Percentiles rank a stretch among this genome's conserved stretches.
Conservation (phyloP, 2,113 vertebrate species). For the Phycodurus eques region DNA sequence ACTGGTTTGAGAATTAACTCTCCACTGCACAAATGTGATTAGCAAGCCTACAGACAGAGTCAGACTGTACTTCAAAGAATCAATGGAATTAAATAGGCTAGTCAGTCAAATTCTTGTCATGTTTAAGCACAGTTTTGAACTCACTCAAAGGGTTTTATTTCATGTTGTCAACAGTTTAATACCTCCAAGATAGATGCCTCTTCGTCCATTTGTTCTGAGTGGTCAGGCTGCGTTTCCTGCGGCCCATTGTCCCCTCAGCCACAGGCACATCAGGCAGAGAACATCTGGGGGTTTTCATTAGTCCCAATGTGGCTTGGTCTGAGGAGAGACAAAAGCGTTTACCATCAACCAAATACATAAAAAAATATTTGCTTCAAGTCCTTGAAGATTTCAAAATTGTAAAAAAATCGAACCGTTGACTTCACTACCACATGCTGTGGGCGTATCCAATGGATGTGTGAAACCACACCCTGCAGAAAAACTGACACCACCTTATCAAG, state of each 20-base stretch:
- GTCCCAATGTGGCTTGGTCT: slow-evolving; percentile 86
- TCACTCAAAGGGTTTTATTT: not conserved
- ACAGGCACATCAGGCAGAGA: slow-evolving; percentile 84
- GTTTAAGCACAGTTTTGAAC: not conserved
- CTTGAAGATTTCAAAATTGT: too few relatives aligned
- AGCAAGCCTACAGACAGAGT: not conserved
- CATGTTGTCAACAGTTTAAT: slow-evolving; percentile 1
- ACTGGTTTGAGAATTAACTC: slow-evolving; percentile 12
- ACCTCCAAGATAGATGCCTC: slow-evolving; percentile 97
- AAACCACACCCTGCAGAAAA: too few relatives aligned
- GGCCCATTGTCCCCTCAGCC: slow-evolving; percentile 38
- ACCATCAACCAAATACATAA: not conserved
- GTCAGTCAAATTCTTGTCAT: not conserved
- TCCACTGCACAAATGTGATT: not conserved
- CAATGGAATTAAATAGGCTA: not conserved
- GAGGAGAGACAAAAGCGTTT: not conserved
- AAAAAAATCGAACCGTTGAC: too few relatives aligned
- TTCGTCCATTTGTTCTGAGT: slow-evolving; percentile 86
- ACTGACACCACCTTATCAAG: too few relatives aligned
- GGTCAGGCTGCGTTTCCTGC: slow-evolving; percentile 70
- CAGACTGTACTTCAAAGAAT: not conserved
- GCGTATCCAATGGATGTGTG: too few relatives aligned
- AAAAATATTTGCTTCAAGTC: not conserved
- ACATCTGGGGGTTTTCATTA: slow-evolving; percentile 95
- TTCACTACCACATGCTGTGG: too few relatives aligned